A percentile compares a stretch with the other conserved stretches of the same genome.
Conservation (phyloP, 2,888 invertebrate genomes). For the Agrotis puta region DNA sequence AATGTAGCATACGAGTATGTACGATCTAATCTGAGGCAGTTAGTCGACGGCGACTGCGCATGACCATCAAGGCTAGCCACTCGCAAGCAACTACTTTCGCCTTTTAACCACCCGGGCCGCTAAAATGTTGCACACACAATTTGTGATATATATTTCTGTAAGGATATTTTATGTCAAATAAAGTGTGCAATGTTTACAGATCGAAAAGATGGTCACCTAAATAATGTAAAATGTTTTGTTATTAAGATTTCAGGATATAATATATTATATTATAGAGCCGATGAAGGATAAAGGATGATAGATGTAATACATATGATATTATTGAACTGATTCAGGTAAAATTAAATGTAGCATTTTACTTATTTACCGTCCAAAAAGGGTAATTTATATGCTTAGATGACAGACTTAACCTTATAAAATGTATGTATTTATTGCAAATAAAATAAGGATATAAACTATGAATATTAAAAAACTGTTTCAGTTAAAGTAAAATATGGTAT, state of each 20-base stretch:
- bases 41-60: slow-evolving; percentile 63
- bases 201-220: slow-evolving; percentile 6
- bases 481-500: slow-evolving; percentile 21
- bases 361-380: too few relatives aligned
- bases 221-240: slow-evolving; percentile 18
- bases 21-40: slow-evolving; percentile 72
- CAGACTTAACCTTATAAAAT: too few relatives aligned
- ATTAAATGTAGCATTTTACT: too few relatives aligned
- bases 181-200: slow-evolving; percentile 9
- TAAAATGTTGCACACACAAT: slow-evolving; percentile 72
- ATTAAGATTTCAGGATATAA: too few relatives aligned
- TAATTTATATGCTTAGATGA: too few relatives aligned
- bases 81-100: slow-evolving; percentile 82
- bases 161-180: slow-evolving; percentile 14
- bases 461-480: too few relatives aligned
- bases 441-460: too few relatives aligned
- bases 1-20: slow-evolving; percentile 40
- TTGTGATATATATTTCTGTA: slow-evolving; percentile 38
- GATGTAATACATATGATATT: too few relatives aligned
- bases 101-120: slow-evolving; percentile 69
- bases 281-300: too few relatives aligned
- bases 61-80: slow-evolving; percentile 84
- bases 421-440: too few relatives aligned
- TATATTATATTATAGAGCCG: too few relatives aligned
- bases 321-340: too few relatives aligned